phyloP scores from a whole-genome alignment of 2,113 vertebrate genomes.

The Martes martes region DNA sequence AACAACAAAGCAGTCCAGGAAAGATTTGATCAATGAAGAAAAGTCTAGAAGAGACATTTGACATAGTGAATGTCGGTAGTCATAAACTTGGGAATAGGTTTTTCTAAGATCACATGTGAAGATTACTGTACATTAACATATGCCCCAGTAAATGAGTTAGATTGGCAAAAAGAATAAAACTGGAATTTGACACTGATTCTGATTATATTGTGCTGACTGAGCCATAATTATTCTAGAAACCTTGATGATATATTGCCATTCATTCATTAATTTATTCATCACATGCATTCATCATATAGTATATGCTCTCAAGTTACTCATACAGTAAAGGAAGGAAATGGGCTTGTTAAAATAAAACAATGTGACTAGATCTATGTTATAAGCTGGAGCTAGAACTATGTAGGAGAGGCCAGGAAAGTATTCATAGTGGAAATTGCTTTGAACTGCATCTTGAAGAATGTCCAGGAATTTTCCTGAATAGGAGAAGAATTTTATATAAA shows the following conservation, averaged over 20 bases:
- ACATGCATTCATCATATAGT: background rate
- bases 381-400: rapidly evolving
- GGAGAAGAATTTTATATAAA: background rate
- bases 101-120: background rate
- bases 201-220: background rate
- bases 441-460: background rate
- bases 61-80: background rate
- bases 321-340: background rate
- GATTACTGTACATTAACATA: background rate
- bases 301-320: background rate
- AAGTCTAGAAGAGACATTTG: background rate
- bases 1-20: background rate
- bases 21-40: background rate
- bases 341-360: background rate
- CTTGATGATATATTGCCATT: background rate
- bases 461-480: background rate
- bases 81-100: background rate
- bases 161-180: background rate
- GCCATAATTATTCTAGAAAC: background rate
- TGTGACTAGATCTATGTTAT: background rate
- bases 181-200: background rate
- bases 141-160: background rate
- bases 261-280: background rate
- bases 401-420: background rate
- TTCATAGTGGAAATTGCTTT: background rate